Base-by-base conservation (phyloP, 2,888 invertebrate species). In the Apeira syringaria region DNA sequence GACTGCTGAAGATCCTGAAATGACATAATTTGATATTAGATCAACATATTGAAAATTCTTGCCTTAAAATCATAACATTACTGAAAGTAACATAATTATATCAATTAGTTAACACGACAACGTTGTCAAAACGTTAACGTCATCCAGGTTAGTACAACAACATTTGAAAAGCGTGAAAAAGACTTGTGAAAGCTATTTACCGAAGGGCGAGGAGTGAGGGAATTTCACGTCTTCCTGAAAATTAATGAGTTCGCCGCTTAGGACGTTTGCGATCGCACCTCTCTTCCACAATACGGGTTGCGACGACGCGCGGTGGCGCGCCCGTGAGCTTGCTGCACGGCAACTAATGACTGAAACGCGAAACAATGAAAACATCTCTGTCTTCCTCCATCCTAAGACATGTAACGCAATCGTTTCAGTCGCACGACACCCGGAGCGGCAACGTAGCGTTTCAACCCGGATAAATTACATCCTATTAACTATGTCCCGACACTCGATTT, bases 401-500 rank as follows among this genome's bases (percentile, higher is more conserved):
- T 40, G 45, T 34, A 10, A 27, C 32, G 30, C 49, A 34, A 47
- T 49, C 68, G 64, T 85, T 77, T 78, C 80, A 51, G 60, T 85
- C 78, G 47, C 76, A 72, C 83, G 50, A 61, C 69, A 79, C 73
- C 77, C 84, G 73, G 76, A 80, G 75, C 81, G 87, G 86, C 88
- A 84, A 86, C 88, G 79, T 70, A 76, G 81, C 86, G 69, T 61
- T 76, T 74, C 74, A 74, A 80, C 84, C 78, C 85, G 84, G 86
- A 87, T 88, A 85, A 86, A 88, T 88, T 87, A 88, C 86, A 85
- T 83, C 87, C 84, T 87, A 89, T 88, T 86, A 87, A 84, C 84
- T 81, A 70, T 70, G 74, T 80, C 76, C 81, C 79, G 75, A 77
- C 76, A 76, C 75, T 77, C 87, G 83, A 88, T 83, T 88, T 83